Evolutionary conservation across 2,888 invertebrate species (phyloP).

Genomic region (Cancer borealis): DNA sequence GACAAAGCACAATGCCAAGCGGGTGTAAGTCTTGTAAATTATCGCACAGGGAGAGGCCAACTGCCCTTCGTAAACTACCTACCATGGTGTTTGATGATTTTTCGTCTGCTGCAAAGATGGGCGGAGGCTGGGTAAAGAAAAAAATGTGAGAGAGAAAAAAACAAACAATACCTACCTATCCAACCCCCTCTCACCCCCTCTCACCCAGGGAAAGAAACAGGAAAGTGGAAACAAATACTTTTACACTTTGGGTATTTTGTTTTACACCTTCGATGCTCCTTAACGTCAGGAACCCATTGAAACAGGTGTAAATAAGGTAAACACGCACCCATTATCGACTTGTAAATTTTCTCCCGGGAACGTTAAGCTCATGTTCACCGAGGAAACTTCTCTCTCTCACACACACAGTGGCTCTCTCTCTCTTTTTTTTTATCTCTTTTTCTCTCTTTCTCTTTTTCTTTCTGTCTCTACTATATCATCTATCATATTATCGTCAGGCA

Average conservation of each 20-base stretch:
- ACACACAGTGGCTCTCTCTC: background rate
- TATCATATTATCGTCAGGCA: background rate
- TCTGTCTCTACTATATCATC: no score
- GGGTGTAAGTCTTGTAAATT: conserved; percentile 1
- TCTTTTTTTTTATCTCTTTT: background rate
- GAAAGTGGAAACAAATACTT: conserved; percentile 14
- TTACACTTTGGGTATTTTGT: background rate
- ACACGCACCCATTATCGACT: background rate
- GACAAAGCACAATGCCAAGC: conserved; percentile 20
- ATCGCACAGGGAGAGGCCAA: background rate
- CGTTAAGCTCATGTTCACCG: background rate
- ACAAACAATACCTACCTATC: background rate
- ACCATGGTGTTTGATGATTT: background rate
- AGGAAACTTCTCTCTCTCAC: background rate
- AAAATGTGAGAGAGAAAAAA: background rate
- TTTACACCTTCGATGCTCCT: background rate
- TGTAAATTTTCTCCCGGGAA: background rate
- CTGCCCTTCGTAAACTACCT: background rate
- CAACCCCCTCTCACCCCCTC: background rate
- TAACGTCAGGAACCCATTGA: background rate
- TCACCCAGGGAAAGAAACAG: background rate
- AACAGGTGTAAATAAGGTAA: conserved; percentile 13
- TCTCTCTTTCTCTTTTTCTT: no score
- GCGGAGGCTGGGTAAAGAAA: background rate
- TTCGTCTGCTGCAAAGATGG: background rate